A percentile compares a stretch with the other conserved stretches of the same genome.
These are phyloP conservation scores for Ips nitidus DNA, from an alignment of 1,140 invertebrate species.

Conservation along the genomic window DNA sequence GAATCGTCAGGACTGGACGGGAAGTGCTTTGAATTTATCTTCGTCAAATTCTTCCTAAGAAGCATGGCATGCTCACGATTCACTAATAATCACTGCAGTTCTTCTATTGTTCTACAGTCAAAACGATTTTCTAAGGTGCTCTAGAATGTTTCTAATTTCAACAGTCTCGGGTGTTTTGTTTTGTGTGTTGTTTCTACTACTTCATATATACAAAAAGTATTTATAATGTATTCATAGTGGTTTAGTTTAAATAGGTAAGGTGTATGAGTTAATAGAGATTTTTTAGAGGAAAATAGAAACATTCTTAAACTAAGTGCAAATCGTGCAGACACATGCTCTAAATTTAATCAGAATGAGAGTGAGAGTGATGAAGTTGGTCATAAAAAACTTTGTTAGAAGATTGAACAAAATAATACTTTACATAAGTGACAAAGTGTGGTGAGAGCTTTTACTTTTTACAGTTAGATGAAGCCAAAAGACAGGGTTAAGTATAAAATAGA, in stretches of 20 bases:
- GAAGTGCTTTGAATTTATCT: neutral
- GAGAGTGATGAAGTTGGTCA: constrained; percentile 5
- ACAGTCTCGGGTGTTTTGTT: neutral
- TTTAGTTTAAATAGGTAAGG: no score
- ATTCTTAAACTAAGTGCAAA: constrained; percentile 38
- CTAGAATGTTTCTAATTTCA: constrained; percentile 26
- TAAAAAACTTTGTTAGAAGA: constrained; percentile 1
- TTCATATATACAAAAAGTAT: no score
- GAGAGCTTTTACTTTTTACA: neutral
- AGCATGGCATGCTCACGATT: constrained; percentile 28
- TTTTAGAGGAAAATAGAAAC: constrained; percentile 18
- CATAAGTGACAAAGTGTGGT: neutral
- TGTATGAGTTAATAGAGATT: no score
- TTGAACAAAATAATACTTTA: neutral
- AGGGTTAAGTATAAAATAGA: no score
- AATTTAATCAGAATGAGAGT: constrained; percentile 11
- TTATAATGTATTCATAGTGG: no score
- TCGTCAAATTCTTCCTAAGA: neutral
- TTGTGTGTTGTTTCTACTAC: neutral
- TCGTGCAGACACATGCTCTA: constrained; percentile 40
- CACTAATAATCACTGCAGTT: constrained; percentile 9
- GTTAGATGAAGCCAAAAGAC: neutral
- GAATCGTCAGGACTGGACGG: neutral
- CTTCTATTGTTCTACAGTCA: constrained; percentile 1
- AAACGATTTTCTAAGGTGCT: constrained; percentile 14